Conservation (phyloP, 2,113 vertebrate species). For the Pogona vitticeps region DNA sequence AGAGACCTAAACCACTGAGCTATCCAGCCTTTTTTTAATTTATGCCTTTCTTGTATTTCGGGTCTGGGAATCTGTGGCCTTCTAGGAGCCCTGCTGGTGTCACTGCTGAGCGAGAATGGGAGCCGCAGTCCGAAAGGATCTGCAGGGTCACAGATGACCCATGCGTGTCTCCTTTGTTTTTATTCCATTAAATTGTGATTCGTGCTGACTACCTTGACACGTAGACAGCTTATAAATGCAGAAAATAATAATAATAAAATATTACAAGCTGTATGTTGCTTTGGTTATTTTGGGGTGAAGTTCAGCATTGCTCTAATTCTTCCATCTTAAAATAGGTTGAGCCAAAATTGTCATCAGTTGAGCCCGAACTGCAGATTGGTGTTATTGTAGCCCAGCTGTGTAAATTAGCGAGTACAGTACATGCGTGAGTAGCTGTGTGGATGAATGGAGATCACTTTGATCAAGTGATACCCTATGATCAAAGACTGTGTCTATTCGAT, state of each 20-base stretch:
- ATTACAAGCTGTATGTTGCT: not conserved
- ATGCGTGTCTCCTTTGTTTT: not conserved
- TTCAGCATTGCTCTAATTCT: not conserved
- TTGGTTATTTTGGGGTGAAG: not conserved
- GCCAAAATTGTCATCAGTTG: not conserved
- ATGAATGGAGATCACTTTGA: no score
- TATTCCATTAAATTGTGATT: not conserved
- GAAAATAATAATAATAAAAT: not conserved
- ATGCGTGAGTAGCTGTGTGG: no score
- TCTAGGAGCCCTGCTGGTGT: not conserved
- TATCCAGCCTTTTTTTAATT: no score
- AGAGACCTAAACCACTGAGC: no score
- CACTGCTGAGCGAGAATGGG: not conserved
- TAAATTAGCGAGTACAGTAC: not conserved
- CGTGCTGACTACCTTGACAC: not conserved
- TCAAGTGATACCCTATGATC: no score
- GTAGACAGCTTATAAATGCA: not conserved
- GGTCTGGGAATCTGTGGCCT: not conserved
- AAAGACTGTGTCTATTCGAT: no score
- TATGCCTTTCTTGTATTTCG: no score
- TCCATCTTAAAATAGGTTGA: not conserved
- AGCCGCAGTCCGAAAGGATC: not conserved
- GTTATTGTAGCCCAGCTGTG: not conserved
- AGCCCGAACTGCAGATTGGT: no score
- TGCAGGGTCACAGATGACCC: not conserved